Base-by-base conservation (phyloP, 2,113 vertebrate species). In the Plecturocebus donacophilus region DNA sequence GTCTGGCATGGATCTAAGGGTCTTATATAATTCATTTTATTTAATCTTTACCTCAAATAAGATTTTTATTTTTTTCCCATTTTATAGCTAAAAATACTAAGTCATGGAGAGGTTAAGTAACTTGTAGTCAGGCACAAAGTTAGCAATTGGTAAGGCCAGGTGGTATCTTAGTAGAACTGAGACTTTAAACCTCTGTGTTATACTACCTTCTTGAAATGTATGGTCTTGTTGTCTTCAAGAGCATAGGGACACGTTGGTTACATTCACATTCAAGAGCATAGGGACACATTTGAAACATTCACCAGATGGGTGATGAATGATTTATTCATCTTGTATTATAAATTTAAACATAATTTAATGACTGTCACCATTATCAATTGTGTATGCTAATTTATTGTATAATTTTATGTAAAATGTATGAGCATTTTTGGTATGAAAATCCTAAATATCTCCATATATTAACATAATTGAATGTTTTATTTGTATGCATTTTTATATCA, bases 341-440 rank as follows among this genome's bases (percentile, higher is more conserved):
- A 66, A 71, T 82, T 82, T 86, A 82, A 96, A 82, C 12, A 87
- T 88, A 58, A 87, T 64, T 87, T 83, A 93, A 77, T 87, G 73
- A 14, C n/a, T 81, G 20, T 81, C 12, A 35, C 1, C 95, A 0
- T 84, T 95, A 87, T 40, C 20, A 80, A 90, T 96, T 81, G 45
- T 38, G 6, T 73, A 87, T 93, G 21, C 8, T 84, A 95, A 97
- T 73, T 86, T 13, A 16, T 79, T 38, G 35, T 66, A 80, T 21
- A 70, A 3, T 83, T 95, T 88, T 88, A 85, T 84, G 19, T 91
- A 88, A 88, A 93, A 94, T 61, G 2, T 40, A 85, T 80, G 40
- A 95, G 35, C 13, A 81, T 66, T 10, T 89, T 95, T 94, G 81
- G 13, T 91, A 96, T 94, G 64, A 38, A 83, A 79, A 95, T 23